Evolutionary conservation across 53 echinoderm and acorn worm genomes (phyloP), one percentile per base, ranked within the genome.

Genomic region (Actinopyga echinites): DNA sequence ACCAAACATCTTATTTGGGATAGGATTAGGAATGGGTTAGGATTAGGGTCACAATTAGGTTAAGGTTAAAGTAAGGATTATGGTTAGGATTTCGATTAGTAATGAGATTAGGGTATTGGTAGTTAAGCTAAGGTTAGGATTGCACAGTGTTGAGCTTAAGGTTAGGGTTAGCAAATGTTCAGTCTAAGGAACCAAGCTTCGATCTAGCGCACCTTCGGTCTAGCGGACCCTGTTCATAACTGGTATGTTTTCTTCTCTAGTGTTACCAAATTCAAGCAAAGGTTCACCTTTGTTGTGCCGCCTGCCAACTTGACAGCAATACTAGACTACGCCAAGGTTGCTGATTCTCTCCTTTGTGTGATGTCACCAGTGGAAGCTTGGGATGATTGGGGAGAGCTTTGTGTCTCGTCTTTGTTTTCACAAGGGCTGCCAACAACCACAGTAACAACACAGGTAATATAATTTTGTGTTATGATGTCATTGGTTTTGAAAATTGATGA

Each of bases 331-430:
- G 97, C 97, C 24, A 93, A 94, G 42, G 90, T 90, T 26, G 93
- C 97, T 0, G 97, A 96, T 64, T 85, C 94, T 21, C 45, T 94
- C 56, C 82, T 96, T 34, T 89, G 86, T 74, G 79, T 96, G 32
- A 85, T 94, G 20, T 91, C 94, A 28, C 92, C 94, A 19, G 82
- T 80, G 35, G 92, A 87, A 56, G 90, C 92, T 49, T 94, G 94
- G 91, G 97, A 96, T 79, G 84, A 71, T 2, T 96, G 91, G 91
- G 97, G 97, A 53, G 97, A 96, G 82, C 92, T 88, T 31, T 96
- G 97, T 44, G 64, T 96, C 43, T 80, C 97, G 21, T 90, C 94
- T 75, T 74, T 96, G 30, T 96, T 96, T 88, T 85, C 97, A 6
- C 97, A 96, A 80, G 97, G 92, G 20, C 49, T 96, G 78, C 97